phyloP scores from a whole-genome alignment of 2,888 invertebrate genomes.

The Ormyrus rosae region DNA sequence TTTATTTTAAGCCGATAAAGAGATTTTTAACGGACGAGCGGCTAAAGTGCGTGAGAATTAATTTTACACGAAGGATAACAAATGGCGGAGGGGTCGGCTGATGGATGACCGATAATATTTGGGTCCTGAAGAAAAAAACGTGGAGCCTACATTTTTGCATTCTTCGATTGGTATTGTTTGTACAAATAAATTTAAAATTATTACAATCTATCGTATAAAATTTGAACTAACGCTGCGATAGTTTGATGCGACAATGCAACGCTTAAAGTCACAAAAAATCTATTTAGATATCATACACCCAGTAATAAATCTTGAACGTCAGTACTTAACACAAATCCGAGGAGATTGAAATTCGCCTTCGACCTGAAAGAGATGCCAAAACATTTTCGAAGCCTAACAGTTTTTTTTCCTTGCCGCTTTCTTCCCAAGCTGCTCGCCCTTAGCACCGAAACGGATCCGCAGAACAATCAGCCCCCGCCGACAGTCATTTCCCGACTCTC shows the following conservation, averaged over 20 bases:
- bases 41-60: background rate
- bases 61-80: background rate
- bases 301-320: too few relatives aligned
- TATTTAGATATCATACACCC: too few relatives aligned
- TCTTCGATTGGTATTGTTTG: too few relatives aligned
- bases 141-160: too few relatives aligned
- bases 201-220: too few relatives aligned
- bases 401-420: background rate
- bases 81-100: background rate
- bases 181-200: too few relatives aligned
- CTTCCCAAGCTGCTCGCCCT: background rate
- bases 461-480: constrained; percentile 31
- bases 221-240: too few relatives aligned
- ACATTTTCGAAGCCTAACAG: constrained; percentile 24
- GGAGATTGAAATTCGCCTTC: constrained; percentile 14
- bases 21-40: background rate
- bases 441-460: constrained; percentile 14
- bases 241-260: too few relatives aligned
- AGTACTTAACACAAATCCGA: too few relatives aligned
- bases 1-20: background rate
- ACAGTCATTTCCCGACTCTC: background rate
- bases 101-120: too few relatives aligned
- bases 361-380: constrained; percentile 35
- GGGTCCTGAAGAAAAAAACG: background rate
- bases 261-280: too few relatives aligned